A percentile compares a stretch with the other conserved stretches of the same genome.
Evolutionary conservation across 2,888 invertebrate species (phyloP).

Genomic region (Parelbella ahira): DNA sequence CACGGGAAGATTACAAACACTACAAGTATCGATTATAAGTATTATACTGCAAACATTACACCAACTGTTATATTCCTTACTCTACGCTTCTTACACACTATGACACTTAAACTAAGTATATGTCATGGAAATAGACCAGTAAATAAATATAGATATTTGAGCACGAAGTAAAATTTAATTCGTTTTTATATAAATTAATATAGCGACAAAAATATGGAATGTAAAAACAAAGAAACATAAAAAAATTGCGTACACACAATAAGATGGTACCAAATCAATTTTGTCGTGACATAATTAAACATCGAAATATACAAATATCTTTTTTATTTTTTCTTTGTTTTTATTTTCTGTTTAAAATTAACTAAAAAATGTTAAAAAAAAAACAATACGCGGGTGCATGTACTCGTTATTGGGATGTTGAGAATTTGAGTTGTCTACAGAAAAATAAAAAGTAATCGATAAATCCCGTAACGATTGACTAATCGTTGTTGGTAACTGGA

Average conservation of each 20-base stretch:
- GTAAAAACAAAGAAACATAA: conserved; percentile 11
- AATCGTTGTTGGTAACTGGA: too few species aligned
- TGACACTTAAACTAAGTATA: conserved; percentile 30
- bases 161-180: conserved; percentile 36
- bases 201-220: conserved; percentile 32
- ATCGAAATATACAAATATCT: too few species aligned
- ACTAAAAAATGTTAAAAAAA: too few species aligned
- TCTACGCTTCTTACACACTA: conserved; percentile 36
- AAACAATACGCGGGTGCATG: too few species aligned
- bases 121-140: conserved; percentile 42
- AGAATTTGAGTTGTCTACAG: too few species aligned
- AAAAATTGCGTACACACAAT: not conserved
- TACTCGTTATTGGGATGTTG: too few species aligned
- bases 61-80: conserved; percentile 10
- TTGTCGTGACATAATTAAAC: too few species aligned
- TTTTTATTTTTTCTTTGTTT: too few species aligned
- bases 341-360: too few species aligned
- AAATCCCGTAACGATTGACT: too few species aligned
- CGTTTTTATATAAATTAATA: conserved; percentile 20
- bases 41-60: conserved; percentile 8
- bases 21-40: conserved; percentile 8
- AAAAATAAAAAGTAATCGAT: too few species aligned
- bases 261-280: too few species aligned
- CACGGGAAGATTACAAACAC: conserved; percentile 2
- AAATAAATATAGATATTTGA: conserved; percentile 42